These are phyloP conservation scores for Keiferia lycopersicella DNA, from an alignment of 2,888 invertebrate species.

Conservation along the genomic window DNA sequence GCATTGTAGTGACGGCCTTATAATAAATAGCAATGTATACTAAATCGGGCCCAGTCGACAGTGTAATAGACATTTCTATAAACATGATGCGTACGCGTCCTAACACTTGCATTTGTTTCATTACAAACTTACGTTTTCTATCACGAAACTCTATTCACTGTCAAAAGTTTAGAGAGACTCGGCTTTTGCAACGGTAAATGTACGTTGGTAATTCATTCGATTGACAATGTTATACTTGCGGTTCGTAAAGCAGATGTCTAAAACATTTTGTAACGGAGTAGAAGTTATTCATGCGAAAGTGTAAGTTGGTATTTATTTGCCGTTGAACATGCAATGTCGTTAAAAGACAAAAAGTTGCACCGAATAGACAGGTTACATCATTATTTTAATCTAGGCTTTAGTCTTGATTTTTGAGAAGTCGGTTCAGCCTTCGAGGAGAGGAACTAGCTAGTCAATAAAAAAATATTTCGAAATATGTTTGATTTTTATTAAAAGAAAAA, in stretches of 20 bases:
- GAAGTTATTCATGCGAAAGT: not conserved
- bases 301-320: conserved; percentile 4
- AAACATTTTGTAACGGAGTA: not conserved
- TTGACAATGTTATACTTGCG: conserved; percentile 28
- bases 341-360: conserved; percentile 28
- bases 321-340: conserved; percentile 31
- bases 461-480: too few relatives aligned
- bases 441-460: too few relatives aligned
- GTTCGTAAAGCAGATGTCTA: not conserved
- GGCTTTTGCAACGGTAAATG: not conserved
- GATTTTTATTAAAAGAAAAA: too few relatives aligned
- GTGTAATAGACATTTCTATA: too few relatives aligned
- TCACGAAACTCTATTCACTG: not conserved
- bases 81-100: too few relatives aligned
- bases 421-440: too few relatives aligned
- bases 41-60: too few relatives aligned
- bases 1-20: too few relatives aligned
- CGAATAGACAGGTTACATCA: conserved; percentile 11
- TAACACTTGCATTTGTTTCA: not conserved
- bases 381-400: not conserved
- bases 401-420: too few relatives aligned
- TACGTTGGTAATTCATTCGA: conserved; percentile 10
- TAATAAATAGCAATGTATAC: too few relatives aligned
- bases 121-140: conserved; percentile 5
- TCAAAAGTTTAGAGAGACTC: not conserved